Evolutionary conservation across 2,888 invertebrate genomes (phyloP).

Genomic region (Troides helena): DNA sequence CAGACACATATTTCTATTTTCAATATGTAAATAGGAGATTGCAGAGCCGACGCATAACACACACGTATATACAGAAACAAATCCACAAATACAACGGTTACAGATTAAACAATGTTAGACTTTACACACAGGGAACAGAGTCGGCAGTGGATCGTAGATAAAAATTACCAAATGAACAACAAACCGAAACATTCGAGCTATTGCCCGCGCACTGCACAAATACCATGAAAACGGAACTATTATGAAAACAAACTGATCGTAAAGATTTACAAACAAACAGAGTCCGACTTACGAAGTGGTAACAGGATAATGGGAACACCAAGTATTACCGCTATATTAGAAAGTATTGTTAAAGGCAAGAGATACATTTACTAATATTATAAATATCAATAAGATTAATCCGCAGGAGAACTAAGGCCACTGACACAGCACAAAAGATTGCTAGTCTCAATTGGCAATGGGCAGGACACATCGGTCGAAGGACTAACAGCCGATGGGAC

Average conservation of each 20-base stretch:
- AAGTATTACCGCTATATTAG: neutral
- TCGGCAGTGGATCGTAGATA: slow-evolving; percentile 9
- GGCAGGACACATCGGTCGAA: too few relatives aligned
- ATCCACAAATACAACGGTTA: slow-evolving; percentile 1
- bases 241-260: slow-evolving; percentile 20
- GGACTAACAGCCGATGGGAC: too few relatives aligned
- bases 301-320: slow-evolving; percentile 2
- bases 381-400: too few relatives aligned
- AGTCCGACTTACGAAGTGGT: neutral
- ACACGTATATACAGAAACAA: neutral
- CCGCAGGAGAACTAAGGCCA: too few relatives aligned
- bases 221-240: slow-evolving; percentile 22
- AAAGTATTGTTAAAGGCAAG: too few relatives aligned
- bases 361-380: too few relatives aligned
- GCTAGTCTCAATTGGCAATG: too few relatives aligned
- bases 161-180: neutral
- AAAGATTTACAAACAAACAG: slow-evolving; percentile 23
- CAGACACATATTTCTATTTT: neutral
- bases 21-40: neutral
- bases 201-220: slow-evolving; percentile 5
- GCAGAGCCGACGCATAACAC: neutral
- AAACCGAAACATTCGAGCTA: slow-evolving; percentile 12
- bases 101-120: neutral
- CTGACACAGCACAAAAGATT: too few relatives aligned
- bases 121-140: neutral